Base-by-base conservation (phyloP, 2,113 vertebrate species). In the Hippocampus zosterae region DNA sequence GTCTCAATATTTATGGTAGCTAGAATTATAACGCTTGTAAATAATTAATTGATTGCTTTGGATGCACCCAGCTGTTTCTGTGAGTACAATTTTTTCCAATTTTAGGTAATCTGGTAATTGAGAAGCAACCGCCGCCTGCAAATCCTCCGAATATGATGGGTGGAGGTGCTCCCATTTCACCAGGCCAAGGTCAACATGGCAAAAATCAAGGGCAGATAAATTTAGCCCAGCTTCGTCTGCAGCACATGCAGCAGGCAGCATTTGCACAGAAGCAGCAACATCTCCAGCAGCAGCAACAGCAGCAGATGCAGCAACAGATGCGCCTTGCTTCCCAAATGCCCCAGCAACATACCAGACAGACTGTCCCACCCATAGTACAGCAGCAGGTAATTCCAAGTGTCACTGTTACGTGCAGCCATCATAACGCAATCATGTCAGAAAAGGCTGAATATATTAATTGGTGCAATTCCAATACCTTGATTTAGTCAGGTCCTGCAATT, bases 181-280 rank as follows among this genome's bases (percentile, higher is more conserved):
- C 95, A 57, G 95, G 96, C 72, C 96, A 97, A 60, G 93, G 94
- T 82, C 94, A 94, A 50, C 68, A 93, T 23, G 92, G 69, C 75
- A 98, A 98, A 92, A 85, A 95, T 84, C 93, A 92, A 29, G 95
- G 95, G 65, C 97, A 99, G 85, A 99, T 99, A 85, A 99, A 98
- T 53, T 92, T 99, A 76, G 96, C 97, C 1, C 97, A 99, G 87
- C 95, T 99, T 40, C 92, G 95, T 12, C 91, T 99, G 61, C 97
- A 99, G 83, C 97, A 99, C 81, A 96, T 99, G 95, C 97, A 98
- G 55, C 96, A 98, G 82, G 95, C 90, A 10, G 92, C 95, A 8
- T 96, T 95, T 18, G 96, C 93, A 0, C 94, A 96, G 42, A 94
- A 95, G 15, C 94, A 95, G 10, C 94, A 94, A 27, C 87, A 62